Percentiles rank a stretch among this genome's conserved stretches.
These are phyloP conservation scores for Brassicogethes aeneus DNA, from an alignment of 2,888 invertebrate species.

Conservation along the genomic window DNA sequence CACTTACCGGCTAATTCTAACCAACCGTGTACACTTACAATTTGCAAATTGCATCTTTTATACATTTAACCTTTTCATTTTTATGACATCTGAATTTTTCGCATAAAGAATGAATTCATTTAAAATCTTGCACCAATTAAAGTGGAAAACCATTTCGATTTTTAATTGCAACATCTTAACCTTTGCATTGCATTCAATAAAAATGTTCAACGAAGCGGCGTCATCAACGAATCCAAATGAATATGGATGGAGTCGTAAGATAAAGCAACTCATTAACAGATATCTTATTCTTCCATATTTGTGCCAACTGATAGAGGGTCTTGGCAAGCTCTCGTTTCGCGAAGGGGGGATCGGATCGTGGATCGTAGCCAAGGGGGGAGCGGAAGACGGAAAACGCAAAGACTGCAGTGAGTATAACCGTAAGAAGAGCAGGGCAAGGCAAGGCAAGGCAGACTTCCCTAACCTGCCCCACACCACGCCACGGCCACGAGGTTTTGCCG, in stretches of 20 bases:
- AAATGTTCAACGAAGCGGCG: too few relatives aligned
- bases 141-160: too few relatives aligned
- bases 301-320: conserved; percentile 12
- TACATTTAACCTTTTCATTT: too few relatives aligned
- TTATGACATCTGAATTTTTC: too few relatives aligned
- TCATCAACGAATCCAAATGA: too few relatives aligned
- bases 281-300: conserved; percentile 11
- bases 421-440: conserved; percentile 20
- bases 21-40: neutral
- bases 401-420: conserved; percentile 37
- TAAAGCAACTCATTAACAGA: neutral
- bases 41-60: too few relatives aligned
- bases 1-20: neutral
- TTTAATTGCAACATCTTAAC: too few relatives aligned
- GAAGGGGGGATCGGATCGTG: conserved; percentile 12
- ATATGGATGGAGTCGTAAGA: too few relatives aligned
- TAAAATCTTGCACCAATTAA: too few relatives aligned
- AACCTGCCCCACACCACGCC: conserved; percentile 40
- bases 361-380: conserved; percentile 25
- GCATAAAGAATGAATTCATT: too few relatives aligned
- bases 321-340: conserved; percentile 12
- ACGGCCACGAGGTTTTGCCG: conserved; percentile 32
- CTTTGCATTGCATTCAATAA: too few relatives aligned
- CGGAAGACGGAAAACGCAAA: conserved; percentile 26
- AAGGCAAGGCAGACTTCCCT: conserved; percentile 30